phyloP scores from a whole-genome alignment of 1,140 invertebrate genomes.

The Heliconius congener region DNA sequence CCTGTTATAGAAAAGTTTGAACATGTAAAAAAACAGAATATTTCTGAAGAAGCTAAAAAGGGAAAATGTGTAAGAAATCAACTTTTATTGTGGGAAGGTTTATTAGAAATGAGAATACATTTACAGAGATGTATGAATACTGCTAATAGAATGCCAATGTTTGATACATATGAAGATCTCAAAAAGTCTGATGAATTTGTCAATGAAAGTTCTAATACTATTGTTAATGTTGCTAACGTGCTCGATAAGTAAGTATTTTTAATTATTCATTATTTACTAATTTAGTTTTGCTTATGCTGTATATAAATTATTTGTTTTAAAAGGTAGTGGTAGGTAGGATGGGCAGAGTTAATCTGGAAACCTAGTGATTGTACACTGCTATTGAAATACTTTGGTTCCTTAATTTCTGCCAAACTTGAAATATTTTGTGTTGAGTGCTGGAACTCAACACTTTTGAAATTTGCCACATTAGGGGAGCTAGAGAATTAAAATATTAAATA shows the following conservation, averaged over 20 bases:
- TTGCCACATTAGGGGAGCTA: too few species aligned
- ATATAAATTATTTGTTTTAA: too few species aligned
- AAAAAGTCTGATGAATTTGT: constrained; percentile 79
- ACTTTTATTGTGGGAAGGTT: constrained; percentile 89
- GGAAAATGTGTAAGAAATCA: constrained; percentile 90
- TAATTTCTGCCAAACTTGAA: too few species aligned
- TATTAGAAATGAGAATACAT: constrained; percentile 92
- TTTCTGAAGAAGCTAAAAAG: constrained; percentile 87
- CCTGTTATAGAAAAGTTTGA: constrained; percentile 77
- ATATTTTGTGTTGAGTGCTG: too few species aligned
- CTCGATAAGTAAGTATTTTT: constrained; percentile 82
- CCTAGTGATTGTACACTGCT: too few species aligned
- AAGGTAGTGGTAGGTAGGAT: too few species aligned
- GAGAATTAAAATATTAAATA: too few species aligned
- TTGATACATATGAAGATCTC: constrained; percentile 81
- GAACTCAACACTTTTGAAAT: too few species aligned
- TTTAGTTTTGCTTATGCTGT: too few species aligned
- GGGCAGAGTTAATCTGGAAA: too few species aligned
- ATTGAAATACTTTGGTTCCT: too few species aligned
- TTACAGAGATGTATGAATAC: constrained; percentile 89
- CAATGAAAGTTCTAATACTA: constrained; percentile 79
- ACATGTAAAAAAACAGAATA: constrained; percentile 82
- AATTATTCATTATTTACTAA: too few species aligned
- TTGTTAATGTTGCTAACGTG: constrained; percentile 81
- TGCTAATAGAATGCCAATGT: constrained; percentile 90